These are phyloP conservation scores for Boulengeromyrus knoepffleri DNA, from an alignment of 2,113 vertebrate genomes.

Conservation along the genomic window DNA sequence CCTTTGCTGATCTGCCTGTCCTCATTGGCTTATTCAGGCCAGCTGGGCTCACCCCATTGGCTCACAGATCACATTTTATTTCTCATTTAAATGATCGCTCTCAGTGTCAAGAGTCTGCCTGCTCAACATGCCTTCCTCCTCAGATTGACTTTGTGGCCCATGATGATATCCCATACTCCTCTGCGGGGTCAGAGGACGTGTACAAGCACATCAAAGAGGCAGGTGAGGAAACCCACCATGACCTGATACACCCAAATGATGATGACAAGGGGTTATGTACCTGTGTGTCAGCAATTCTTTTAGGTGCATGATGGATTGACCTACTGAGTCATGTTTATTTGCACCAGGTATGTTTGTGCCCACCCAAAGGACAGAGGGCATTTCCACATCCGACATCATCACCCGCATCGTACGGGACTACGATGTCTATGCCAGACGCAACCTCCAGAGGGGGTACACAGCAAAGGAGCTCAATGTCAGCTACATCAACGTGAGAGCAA, in stretches of 20 bases:
- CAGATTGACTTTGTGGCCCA: conserved; percentile 99
- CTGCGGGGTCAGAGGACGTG: conserved; percentile 97
- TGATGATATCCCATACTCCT: conserved; percentile 96
- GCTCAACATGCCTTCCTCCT: conserved; percentile 22
- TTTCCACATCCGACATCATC: conserved; percentile 95
- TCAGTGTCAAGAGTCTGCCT: background rate
- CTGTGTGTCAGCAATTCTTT: background rate
- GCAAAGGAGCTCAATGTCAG: conserved; percentile 97
- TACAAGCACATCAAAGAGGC: conserved; percentile 98
- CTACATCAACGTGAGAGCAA: conserved; percentile 82
- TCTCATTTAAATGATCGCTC: background rate
- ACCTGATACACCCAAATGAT: background rate
- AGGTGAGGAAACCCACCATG: conserved; percentile 58
- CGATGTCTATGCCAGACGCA: conserved; percentile 88
- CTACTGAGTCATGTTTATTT: background rate
- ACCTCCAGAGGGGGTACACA: conserved; percentile 93
- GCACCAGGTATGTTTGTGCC: conserved; percentile 90
- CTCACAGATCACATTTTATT: background rate
- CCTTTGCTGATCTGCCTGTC: background rate
- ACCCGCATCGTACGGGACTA: conserved; percentile 94
- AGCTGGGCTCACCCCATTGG: background rate
- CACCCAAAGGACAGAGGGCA: conserved; percentile 92
- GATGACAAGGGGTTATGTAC: background rate
- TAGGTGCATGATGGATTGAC: background rate
- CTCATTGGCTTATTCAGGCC: background rate